phyloP scores from a whole-genome alignment of 2,888 invertebrate genomes.

The Lordiphosa andalusiaca region DNA sequence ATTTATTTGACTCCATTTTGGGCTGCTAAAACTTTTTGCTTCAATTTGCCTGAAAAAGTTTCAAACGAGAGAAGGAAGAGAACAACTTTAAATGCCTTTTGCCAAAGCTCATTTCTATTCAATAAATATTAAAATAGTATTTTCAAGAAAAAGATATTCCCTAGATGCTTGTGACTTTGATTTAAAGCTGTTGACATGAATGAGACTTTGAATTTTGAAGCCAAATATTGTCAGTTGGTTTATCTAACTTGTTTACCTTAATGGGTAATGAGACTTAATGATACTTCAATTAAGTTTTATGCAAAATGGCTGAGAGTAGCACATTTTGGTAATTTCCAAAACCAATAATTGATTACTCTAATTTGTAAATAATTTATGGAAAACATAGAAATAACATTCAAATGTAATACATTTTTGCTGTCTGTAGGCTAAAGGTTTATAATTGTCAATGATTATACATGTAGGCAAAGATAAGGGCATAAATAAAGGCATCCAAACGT shows the following conservation, averaged over 20 bases:
- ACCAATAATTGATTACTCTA: background rate
- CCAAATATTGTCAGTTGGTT: background rate
- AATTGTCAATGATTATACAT: no score
- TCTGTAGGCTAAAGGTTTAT: no score
- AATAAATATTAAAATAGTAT: conserved; percentile 34
- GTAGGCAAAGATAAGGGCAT: no score
- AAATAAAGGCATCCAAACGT: no score
- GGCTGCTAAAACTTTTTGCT: conserved; percentile 14
- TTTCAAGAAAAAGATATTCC: background rate
- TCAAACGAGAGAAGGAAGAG: conserved; percentile 14
- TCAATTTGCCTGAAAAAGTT: conserved; percentile 11
- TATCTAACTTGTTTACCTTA: conserved; percentile 1
- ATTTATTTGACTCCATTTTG: conserved; percentile 24
- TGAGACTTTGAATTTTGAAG: no score
- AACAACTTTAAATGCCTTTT: conserved; percentile 17
- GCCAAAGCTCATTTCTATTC: conserved; percentile 31
- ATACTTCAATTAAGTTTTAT: conserved; percentile 8
- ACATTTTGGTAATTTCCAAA: background rate
- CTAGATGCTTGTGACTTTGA: conserved; percentile 1
- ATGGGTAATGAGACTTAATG: conserved; percentile 3
- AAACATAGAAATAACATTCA: no score
- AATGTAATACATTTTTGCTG: no score
- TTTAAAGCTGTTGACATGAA: conserved; percentile 1
- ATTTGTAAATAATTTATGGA: no score
- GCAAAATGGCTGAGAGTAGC: background rate